Conservation (phyloP, 1,140 invertebrate species). For the Lethocerus indicus region DNA sequence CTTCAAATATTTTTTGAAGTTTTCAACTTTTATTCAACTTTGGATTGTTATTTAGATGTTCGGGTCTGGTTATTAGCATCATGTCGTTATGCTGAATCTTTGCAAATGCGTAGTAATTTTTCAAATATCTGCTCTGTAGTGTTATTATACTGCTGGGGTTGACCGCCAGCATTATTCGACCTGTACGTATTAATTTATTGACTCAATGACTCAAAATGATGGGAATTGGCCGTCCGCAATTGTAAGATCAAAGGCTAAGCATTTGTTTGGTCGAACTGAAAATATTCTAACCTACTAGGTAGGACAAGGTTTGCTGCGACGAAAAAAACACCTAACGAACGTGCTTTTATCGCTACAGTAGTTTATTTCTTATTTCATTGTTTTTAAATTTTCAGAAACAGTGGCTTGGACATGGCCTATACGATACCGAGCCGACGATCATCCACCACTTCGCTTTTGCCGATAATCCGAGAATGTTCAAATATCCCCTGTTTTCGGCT, state of each 20-base stretch:
- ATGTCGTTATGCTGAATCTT: too few species aligned
- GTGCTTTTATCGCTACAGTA: background rate
- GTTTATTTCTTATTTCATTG: conserved; percentile 5
- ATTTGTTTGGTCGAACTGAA: background rate
- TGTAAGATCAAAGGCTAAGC: background rate
- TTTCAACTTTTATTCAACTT: too few species aligned
- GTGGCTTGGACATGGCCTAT: conserved; percentile 55
- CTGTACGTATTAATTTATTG: too few species aligned
- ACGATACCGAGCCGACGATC: conserved; percentile 63
- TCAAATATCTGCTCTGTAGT: too few species aligned
- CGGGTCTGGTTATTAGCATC: too few species aligned
- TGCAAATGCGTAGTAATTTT: too few species aligned
- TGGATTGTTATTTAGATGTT: too few species aligned
- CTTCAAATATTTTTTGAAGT: too few species aligned
- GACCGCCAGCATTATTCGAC: too few species aligned
- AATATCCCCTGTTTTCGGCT: conserved; percentile 62
- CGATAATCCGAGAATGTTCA: conserved; percentile 46
- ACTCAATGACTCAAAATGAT: background rate
- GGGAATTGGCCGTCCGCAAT: background rate
- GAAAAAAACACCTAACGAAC: background rate
- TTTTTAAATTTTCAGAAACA: conserved; percentile 30
- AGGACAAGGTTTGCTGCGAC: background rate
- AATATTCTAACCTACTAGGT: background rate
- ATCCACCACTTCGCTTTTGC: conserved; percentile 72
- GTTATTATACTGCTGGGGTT: too few species aligned